phyloP scores from a whole-genome alignment of 2,888 invertebrate species.

The Fabriciana adippe region DNA sequence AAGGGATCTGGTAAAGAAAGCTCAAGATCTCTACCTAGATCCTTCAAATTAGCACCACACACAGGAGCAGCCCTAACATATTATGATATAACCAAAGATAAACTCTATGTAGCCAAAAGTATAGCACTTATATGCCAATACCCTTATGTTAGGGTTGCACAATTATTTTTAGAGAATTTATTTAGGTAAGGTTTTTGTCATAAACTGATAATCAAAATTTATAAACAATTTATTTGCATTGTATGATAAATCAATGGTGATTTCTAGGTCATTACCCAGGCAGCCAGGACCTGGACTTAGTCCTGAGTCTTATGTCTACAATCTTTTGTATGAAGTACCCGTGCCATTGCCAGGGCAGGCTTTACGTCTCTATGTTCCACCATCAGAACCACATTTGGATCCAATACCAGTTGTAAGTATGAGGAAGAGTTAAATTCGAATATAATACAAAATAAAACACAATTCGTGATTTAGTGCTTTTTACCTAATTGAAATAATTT shows the following conservation, averaged over 20 bases:
- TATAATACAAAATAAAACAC: too few species aligned
- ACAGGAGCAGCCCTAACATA: conserved; percentile 91
- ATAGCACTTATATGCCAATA: conserved; percentile 95
- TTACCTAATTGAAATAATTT: background rate
- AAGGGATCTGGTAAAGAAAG: conserved; percentile 84
- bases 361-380: conserved; percentile 88
- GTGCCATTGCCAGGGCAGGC: conserved; percentile 95
- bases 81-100: conserved; percentile 96
- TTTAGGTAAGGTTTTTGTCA: conserved; percentile 85
- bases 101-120: conserved; percentile 96
- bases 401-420: conserved; percentile 83
- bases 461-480: background rate
- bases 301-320: conserved; percentile 97
- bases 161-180: conserved; percentile 92
- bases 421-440: background rate
- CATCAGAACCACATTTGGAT: conserved; percentile 86
- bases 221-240: background rate
- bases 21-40: conserved; percentile 93
- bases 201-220: background rate
- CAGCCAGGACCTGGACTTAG: conserved; percentile 89
- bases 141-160: conserved; percentile 93
- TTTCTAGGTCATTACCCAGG: conserved; percentile 88
- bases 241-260: conserved; percentile 4
- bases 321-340: conserved; percentile 96
- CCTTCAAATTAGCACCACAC: conserved; percentile 92